A percentile compares a stretch with the other conserved stretches of the same genome.
These are phyloP conservation scores for Catocala fraxini DNA, from an alignment of 2,888 invertebrate species.

Conservation along the genomic window DNA sequence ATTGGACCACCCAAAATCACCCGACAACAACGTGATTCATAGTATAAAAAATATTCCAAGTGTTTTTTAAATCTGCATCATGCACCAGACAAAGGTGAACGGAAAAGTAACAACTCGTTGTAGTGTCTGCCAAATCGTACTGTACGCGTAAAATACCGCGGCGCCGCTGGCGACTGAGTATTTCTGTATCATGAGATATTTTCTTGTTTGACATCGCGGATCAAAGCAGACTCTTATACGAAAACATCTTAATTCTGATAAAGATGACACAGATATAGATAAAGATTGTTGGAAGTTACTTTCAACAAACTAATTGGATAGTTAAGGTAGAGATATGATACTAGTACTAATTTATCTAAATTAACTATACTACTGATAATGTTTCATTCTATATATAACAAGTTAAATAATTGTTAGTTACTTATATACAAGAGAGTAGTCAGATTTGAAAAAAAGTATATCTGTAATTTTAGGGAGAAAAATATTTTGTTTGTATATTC, in stretches of 20 bases:
- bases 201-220: constrained; percentile 55
- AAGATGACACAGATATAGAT: constrained; percentile 14
- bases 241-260: constrained; percentile 28
- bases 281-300: neutral
- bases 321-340: neutral
- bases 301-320: neutral
- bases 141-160: constrained; percentile 50
- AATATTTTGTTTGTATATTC: too few species aligned
- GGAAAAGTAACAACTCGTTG: constrained; percentile 31
- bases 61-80: constrained; percentile 35
- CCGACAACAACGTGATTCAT: constrained; percentile 24
- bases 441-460: too few species aligned
- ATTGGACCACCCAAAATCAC: constrained; percentile 17
- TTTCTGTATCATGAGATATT: constrained; percentile 50
- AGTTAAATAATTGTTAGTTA: too few species aligned
- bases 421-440: too few species aligned
- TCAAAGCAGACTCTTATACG: constrained; percentile 44
- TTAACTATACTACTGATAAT: too few species aligned
- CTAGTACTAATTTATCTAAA: too few species aligned
- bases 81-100: constrained; percentile 47
- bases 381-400: too few species aligned
- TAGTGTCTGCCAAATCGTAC: constrained; percentile 57
- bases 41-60: constrained; percentile 14
- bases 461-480: too few species aligned
- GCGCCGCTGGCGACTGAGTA: constrained; percentile 56